Percentiles rank a stretch among this genome's conserved stretches.
phyloP scores from a whole-genome alignment of 2,888 invertebrate species.

The Nineta flava region DNA sequence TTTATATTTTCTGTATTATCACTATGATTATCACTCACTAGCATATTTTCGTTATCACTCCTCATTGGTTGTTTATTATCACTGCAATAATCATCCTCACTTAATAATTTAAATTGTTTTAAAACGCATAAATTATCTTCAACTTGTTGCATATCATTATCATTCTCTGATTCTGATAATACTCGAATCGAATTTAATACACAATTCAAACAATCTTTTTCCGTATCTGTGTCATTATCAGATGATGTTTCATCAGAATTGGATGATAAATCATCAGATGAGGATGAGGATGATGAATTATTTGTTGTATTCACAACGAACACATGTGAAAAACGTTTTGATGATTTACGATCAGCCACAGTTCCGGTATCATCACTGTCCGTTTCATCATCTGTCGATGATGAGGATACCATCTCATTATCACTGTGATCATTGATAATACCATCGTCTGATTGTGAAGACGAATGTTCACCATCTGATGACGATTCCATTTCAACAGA shows the following conservation, averaged over 20 bases:
- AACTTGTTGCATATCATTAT: not conserved
- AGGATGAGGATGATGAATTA: conserved; percentile 33
- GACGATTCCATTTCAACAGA: conserved; percentile 21
- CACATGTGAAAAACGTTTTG: conserved; percentile 42
- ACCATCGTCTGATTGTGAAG: conserved; percentile 9
- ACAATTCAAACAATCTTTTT: conserved; percentile 19
- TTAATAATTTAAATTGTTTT: not conserved
- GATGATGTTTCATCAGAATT: conserved; percentile 44
- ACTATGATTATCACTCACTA: conserved; percentile 5
- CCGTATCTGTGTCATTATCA: conserved; percentile 42
- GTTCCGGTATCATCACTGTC: conserved; percentile 38
- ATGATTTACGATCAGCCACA: conserved; percentile 34
- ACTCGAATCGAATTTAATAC: not conserved
- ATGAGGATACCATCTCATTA: conserved; percentile 20
- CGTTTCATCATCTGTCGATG: conserved; percentile 23
- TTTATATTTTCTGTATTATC: conserved; percentile 9
- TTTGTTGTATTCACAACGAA: conserved; percentile 47
- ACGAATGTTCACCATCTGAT: conserved; percentile 31
- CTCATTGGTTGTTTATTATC: not conserved
- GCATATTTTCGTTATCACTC: conserved; percentile 5
- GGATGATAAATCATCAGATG: conserved; percentile 18
- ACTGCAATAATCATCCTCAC: not conserved
- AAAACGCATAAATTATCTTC: not conserved
- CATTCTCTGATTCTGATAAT: not conserved
- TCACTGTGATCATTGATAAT: conserved; percentile 29